phyloP scores from a whole-genome alignment of 2,888 invertebrate genomes.

The Tenthredo distinguenda region DNA sequence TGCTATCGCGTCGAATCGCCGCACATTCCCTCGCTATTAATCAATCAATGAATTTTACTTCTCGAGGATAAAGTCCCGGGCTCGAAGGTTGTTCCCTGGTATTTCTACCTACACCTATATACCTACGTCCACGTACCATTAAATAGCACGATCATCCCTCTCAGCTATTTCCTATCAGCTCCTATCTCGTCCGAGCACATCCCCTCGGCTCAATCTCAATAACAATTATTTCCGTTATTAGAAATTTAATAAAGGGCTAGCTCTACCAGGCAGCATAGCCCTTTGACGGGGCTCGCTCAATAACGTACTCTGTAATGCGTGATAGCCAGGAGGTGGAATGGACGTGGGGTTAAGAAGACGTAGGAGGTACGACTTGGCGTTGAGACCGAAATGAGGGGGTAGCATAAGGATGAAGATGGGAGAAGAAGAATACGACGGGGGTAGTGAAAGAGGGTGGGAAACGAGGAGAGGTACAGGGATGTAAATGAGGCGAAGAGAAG shows the following conservation, averaged over 20 bases:
- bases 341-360: constrained; percentile 26
- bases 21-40: neutral
- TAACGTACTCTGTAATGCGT: constrained; percentile 55
- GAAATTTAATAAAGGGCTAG: constrained; percentile 74
- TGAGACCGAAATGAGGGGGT: neutral
- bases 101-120: neutral
- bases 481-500: constrained; percentile 59
- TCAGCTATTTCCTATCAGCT: constrained; percentile 41
- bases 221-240: constrained; percentile 76
- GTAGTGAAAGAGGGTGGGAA: neutral
- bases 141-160: constrained; percentile 35
- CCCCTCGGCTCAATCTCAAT: constrained; percentile 64
- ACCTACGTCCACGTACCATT: constrained; percentile 2
- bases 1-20: neutral
- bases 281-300: constrained; percentile 58
- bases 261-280: constrained; percentile 50
- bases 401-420: neutral
- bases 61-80: neutral
- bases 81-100: neutral
- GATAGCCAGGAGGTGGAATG: constrained; percentile 47
- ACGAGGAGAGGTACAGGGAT: constrained; percentile 54
- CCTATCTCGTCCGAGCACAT: constrained; percentile 9
- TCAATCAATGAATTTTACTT: constrained; percentile 14
- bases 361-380: constrained; percentile 27
- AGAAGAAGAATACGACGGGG: neutral